Base-by-base conservation (phyloP, 2,797 vertebrate genomes). In the Gymnocypris eckloni region DNA sequence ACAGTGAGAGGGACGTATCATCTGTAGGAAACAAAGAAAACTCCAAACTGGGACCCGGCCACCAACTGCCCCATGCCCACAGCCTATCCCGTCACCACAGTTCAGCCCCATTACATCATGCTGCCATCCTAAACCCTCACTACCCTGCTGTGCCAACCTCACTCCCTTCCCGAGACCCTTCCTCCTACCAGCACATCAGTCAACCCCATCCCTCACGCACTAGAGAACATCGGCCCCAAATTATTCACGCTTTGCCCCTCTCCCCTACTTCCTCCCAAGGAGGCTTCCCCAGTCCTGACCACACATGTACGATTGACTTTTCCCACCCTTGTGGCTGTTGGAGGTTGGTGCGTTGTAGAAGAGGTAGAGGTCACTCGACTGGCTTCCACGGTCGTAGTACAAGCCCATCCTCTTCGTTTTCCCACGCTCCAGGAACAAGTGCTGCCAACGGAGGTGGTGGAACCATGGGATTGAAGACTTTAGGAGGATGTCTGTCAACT, bases 281-380 rank as follows among this genome's bases (percentile, higher is more conserved):
- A 88, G 92, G 93, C 6, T 96, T 96, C 81, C 95, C 96, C 80
- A 96, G 96, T 88, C 96, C 95, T 0, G 95, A 96, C 90, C 95
- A 96, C 54, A 94, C 95, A 82, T 96, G 96, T 91, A 96, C 95
- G 64, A 94, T 96, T 48, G 93, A 96, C 92, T 94, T 96, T 91
- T 93, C 94, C 52, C 95, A 92, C 80, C 96, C 96, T 67, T 96
- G 97, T 16, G 94, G 96, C 86, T 97, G 96, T 91, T 97, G 96
- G 96, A 94, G 94, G 89, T 85, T 96, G 87, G 90, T 97, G 33
- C 95, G 93, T 88, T 95, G 96, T 86, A 88, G 91, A 69, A 94
- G 92, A 25, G 91, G 89, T 83, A 94, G 93, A 85, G 93, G 91
- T 1, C 92, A 89, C 54, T 90, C 94, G 1, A 81, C 91, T 3